These are phyloP conservation scores for Aplochiton taeniatus DNA, from an alignment of 2,797 vertebrate species.

Conservation along the genomic window DNA sequence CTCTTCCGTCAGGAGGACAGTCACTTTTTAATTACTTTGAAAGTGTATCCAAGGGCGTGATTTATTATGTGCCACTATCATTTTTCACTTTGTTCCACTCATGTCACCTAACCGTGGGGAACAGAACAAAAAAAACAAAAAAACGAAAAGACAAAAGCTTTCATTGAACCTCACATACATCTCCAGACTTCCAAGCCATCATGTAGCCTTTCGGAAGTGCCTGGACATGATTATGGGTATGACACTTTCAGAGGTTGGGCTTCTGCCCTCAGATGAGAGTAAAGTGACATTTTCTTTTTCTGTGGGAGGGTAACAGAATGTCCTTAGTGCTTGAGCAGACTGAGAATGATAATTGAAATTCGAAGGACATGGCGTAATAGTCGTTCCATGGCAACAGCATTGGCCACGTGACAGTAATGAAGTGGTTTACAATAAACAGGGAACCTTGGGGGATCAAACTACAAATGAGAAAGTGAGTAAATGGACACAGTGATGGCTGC, in stretches of 20 bases:
- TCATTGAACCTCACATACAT: background rate
- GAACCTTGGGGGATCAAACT: constrained; percentile 57
- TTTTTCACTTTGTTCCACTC: background rate
- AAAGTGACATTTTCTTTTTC: constrained; percentile 44
- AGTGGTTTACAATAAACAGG: constrained; percentile 68
- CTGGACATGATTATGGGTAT: constrained; percentile 26
- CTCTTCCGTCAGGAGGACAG: background rate
- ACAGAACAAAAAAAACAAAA: background rate
- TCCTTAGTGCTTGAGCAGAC: constrained; percentile 41
- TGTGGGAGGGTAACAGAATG: constrained; percentile 30
- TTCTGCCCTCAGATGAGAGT: constrained; percentile 32
- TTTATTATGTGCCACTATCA: background rate
- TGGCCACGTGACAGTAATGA: constrained; percentile 65
- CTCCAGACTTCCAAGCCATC: constrained; percentile 2
- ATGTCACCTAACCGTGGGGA: background rate
- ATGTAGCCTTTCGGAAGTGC: constrained; percentile 11
- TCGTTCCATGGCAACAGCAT: constrained; percentile 66
- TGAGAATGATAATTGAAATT: constrained; percentile 68
- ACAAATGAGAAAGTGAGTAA: constrained; percentile 74
- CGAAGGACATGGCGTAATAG: constrained; percentile 61
- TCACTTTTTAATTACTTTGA: background rate
- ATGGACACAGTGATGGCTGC: constrained; percentile 41
- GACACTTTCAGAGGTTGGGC: constrained; percentile 28
- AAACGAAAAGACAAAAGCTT: background rate
- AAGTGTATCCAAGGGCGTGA: background rate